Base-by-base conservation (phyloP, 2,888 invertebrate genomes). In the Sepiola atlantica region DNA sequence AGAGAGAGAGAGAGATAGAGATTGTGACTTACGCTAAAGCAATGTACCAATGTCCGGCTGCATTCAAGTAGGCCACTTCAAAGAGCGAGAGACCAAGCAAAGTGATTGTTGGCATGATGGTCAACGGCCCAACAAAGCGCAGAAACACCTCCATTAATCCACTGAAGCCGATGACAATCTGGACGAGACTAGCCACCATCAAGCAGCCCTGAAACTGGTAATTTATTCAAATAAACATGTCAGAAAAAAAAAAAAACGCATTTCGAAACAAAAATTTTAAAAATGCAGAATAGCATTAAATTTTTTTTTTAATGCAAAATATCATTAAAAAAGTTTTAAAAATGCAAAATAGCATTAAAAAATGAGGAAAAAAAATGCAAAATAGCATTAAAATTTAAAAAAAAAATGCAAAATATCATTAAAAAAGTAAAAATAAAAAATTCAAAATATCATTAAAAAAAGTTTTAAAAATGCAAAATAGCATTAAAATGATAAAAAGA, bases 41-140 rank as follows among this genome's bases (percentile, higher is more conserved):
- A 94, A 99, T 98, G n/a, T 98, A 98, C 99, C 99, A 99, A 95
- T 99, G 98, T 96, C 98, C 98, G 0, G 98, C 98, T 0, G 98
- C 98, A 12, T 98, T 98, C 0, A 98, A 98, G 0, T 98, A 98
- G 0, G 98, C 98, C 97, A 98, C 98, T 96, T 98, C 98, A 97
- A 98, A 98, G 92, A 99, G 97, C 0, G 98, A 98, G 24, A 99
- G 97, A 0, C 99, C 99, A 95, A 99, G 98, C 94, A 99, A 97
- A 0, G 98, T 98, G 20, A 99, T 98, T 0, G 98, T 98, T 0
- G 99, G 99, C 0, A 98, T 98, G 94, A 99, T 98, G 0, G 98
- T 98, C 95, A 99, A 97, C 0, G 99, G 99, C 0, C 99, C 98
- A 94, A 99, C 98, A 96, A 98, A 98, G 93, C 98, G 98, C 3